Evolutionary conservation across 2,888 invertebrate species (phyloP).

Genomic region (Molorchus minor): DNA sequence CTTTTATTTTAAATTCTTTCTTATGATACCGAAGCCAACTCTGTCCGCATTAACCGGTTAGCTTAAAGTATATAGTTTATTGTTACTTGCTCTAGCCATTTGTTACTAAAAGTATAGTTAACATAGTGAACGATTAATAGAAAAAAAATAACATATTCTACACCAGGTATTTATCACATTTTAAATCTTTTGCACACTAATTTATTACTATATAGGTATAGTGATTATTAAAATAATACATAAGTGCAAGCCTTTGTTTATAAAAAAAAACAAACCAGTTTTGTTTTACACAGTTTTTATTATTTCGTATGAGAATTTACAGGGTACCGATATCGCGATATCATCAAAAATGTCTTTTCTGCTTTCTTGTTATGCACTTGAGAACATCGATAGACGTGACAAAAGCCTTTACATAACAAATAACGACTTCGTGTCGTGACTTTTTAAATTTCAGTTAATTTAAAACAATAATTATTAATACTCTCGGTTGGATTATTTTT

Average conservation of each 20-base stretch:
- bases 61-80: conserved; percentile 20
- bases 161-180: conserved; percentile 13
- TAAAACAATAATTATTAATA: conserved; percentile 17
- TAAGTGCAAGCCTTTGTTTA: no score
- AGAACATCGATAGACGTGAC: not conserved
- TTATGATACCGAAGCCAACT: not conserved
- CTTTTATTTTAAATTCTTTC: not conserved
- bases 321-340: no score
- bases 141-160: not conserved
- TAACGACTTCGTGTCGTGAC: conserved; percentile 8
- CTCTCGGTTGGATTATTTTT: conserved; percentile 2
- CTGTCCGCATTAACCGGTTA: conserved; percentile 7
- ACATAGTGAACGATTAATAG: conserved; percentile 17
- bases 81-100: conserved; percentile 9
- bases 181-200: conserved; percentile 6
- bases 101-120: conserved; percentile 16
- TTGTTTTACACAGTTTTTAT: no score
- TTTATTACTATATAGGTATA: no score
- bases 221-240: no score
- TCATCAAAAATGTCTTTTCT: no score
- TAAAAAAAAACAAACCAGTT: no score
- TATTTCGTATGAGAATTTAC: no score
- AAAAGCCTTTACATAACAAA: not conserved
- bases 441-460: conserved; percentile 18
- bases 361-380: no score